These are phyloP conservation scores for Dynastes maya DNA, from an alignment of 2,888 invertebrate species.

Conservation along the genomic window DNA sequence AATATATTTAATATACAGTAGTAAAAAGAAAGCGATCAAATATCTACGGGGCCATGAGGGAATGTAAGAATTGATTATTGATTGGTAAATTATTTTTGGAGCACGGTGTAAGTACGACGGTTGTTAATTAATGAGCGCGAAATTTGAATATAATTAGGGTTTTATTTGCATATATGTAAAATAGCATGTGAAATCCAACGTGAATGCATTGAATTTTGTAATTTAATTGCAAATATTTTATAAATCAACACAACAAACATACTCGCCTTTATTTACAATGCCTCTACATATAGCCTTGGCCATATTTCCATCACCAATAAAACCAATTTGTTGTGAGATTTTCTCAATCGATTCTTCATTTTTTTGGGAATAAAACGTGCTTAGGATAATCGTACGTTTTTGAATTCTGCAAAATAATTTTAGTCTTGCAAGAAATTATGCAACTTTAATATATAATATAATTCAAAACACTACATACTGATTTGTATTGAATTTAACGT, in stretches of 20 bases:
- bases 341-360: conserved; percentile 51
- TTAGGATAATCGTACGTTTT: conserved; percentile 34
- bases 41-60: no score
- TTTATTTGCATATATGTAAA: no score
- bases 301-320: conserved; percentile 95
- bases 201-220: no score
- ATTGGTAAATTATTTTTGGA: background rate
- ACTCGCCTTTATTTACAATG: conserved; percentile 79
- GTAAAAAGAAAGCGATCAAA: no score
- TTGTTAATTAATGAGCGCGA: no score
- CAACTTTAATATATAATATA: background rate
- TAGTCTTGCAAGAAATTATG: background rate
- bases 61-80: no score
- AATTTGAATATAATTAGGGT: no score
- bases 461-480: background rate
- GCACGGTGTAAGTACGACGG: background rate
- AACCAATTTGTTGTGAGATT: conserved; percentile 76
- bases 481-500: background rate
- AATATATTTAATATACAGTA: no score
- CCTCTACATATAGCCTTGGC: conserved; percentile 86
- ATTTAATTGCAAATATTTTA: no score
- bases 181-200: no score
- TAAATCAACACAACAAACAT: background rate
- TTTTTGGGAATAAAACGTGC: conserved; percentile 16
- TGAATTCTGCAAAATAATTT: conserved; percentile 17